phyloP scores from a whole-genome alignment of 2,113 vertebrate genomes.

The Apus apus region DNA sequence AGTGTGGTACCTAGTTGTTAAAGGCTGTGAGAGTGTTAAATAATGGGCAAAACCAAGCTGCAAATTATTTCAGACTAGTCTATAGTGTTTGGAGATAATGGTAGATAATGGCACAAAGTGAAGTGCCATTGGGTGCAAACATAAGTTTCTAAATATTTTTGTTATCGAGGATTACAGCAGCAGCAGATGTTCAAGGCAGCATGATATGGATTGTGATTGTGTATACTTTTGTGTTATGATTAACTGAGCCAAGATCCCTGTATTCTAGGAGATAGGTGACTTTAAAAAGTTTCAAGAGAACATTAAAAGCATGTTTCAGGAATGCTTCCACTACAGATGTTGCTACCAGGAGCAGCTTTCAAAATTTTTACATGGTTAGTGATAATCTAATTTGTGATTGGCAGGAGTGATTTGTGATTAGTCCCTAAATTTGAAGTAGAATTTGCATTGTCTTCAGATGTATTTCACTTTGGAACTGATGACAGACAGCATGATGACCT shows the following conservation, averaged over 20 bases:
- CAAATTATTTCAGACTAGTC: neutral
- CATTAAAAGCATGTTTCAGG: neutral
- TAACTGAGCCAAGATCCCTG: conserved; percentile 26
- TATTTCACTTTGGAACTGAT: neutral
- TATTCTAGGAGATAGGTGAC: neutral
- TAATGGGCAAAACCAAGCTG: neutral
- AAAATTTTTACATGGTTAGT: neutral
- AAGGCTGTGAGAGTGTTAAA: neutral
- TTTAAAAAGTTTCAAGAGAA: conserved; percentile 22
- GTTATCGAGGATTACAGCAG: conserved; percentile 27
- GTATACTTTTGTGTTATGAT: conserved; percentile 2
- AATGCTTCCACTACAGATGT: neutral
- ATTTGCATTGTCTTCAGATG: neutral
- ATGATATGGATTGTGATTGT: neutral
- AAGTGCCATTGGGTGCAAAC: neutral
- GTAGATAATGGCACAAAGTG: neutral
- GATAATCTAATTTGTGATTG: neutral
- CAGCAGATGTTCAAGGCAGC: conserved; percentile 59
- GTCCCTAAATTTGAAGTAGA: neutral
- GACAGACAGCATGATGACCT: neutral
- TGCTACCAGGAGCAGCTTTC: neutral
- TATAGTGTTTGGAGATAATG: neutral
- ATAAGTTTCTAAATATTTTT: conserved; percentile 39
- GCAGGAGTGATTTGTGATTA: neutral
- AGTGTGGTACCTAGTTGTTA: neutral